A percentile compares a stretch with the other conserved stretches of the same genome.
Evolutionary conservation across 1,140 invertebrate species (phyloP).

Genomic region (Drosophila prosaltans): DNA sequence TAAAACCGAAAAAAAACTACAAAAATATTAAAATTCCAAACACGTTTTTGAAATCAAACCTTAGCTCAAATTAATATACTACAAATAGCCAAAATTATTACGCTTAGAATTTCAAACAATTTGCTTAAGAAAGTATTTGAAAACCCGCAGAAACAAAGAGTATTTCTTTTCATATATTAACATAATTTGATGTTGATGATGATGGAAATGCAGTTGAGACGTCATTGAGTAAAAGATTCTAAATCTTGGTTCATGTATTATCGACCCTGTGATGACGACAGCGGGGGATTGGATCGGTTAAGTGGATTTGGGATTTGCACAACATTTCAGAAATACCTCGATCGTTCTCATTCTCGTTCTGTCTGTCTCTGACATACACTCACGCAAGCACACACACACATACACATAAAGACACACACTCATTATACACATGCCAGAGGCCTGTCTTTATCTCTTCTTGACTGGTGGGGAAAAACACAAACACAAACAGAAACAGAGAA

Average conservation of each 20-base stretch:
- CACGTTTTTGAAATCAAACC: not conserved
- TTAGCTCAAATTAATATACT: not conserved
- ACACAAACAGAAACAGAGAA: not conserved
- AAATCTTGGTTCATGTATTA: conserved; percentile 8
- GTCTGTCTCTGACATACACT: not conserved
- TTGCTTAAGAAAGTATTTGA: not conserved
- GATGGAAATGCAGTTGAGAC: not conserved
- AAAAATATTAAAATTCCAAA: not conserved
- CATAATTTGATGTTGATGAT: not conserved
- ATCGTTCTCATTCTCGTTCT: not conserved
- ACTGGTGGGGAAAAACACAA: conserved; percentile 1
- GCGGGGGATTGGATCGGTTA: not conserved
- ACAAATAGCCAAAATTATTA: not conserved
- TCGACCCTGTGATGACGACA: conserved; percentile 4
- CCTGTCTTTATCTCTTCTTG: conserved; percentile 11
- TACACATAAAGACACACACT: not conserved
- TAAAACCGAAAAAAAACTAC: too few species aligned
- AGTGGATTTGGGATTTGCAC: conserved; percentile 5
- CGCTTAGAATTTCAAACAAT: not conserved
- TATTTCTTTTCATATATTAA: not conserved
- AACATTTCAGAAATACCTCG: conserved; percentile 8
- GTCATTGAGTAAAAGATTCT: conserved; percentile 1
- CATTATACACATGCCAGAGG: not conserved
- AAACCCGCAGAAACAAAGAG: not conserved
- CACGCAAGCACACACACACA: not conserved